Conservation (phyloP, 2,888 invertebrate genomes). For the Boloria euphrosyne region DNA sequence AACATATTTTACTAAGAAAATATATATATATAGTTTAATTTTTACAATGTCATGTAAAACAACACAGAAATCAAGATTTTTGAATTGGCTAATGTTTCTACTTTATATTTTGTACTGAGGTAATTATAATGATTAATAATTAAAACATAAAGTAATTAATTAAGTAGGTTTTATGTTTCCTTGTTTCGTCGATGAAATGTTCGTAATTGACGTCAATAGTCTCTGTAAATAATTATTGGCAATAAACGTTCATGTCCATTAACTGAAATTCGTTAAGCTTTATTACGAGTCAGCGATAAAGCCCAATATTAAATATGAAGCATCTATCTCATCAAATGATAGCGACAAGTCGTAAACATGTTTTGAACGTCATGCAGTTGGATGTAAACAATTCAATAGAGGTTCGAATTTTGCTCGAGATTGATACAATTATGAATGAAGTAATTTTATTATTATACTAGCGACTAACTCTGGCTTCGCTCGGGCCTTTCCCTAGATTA, state of each 20-base stretch:
- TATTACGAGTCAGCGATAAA: conserved; percentile 58
- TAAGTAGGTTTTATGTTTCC: conserved; percentile 1
- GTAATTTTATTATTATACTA: no score
- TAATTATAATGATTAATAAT: no score
- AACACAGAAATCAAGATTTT: no score
- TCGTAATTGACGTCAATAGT: conserved; percentile 35
- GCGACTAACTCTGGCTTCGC: no score
- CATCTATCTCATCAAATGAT: conserved; percentile 53
- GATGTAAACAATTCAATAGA: neutral
- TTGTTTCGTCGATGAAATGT: conserved; percentile 9
- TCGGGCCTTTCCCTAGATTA: no score
- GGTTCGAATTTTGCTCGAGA: no score
- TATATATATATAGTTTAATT: no score
- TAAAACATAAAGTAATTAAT: neutral
- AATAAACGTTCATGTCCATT: conserved; percentile 39
- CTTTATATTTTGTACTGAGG: no score
- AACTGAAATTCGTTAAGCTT: conserved; percentile 47
- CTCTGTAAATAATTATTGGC: conserved; percentile 32
- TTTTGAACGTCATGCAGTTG: conserved; percentile 28
- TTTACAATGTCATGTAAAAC: no score
- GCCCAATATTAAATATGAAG: conserved; percentile 48
- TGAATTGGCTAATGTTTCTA: no score
- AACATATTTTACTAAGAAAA: no score
- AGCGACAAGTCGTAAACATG: conserved; percentile 43
- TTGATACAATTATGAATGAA: no score